Percentiles rank a stretch among this genome's conserved stretches.
These are phyloP conservation scores for Lophius piscatorius DNA, from an alignment of 2,113 vertebrate genomes.

Conservation along the genomic window DNA sequence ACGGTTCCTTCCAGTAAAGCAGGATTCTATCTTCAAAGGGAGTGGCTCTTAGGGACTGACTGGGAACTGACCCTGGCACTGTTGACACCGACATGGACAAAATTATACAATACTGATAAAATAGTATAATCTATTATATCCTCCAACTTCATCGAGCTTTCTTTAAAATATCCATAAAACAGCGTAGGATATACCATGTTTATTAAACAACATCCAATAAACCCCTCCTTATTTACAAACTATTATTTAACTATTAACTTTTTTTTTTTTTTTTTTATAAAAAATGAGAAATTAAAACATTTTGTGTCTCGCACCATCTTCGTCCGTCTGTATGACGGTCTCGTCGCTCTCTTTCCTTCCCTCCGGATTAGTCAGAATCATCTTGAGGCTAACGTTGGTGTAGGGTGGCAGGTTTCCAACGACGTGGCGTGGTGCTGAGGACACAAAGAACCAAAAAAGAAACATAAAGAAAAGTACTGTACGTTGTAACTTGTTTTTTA, in stretches of 20 bases:
- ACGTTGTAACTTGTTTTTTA: background rate
- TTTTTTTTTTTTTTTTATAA: background rate
- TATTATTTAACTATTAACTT: too few relatives aligned
- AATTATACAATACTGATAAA: slow-evolving; percentile 39
- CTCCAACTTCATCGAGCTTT: background rate
- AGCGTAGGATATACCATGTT: too few relatives aligned
- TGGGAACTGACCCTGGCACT: slow-evolving; percentile 95
- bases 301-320: slow-evolving; percentile 85
- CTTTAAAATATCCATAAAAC: too few relatives aligned
- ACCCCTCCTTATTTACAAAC: too few relatives aligned
- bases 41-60: slow-evolving; percentile 90
- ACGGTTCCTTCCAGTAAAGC: slow-evolving; percentile 95
- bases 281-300: background rate
- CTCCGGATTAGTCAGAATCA: slow-evolving; percentile 98
- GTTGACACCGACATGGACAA: slow-evolving; percentile 28
- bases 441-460: background rate
- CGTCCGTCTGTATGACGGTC: slow-evolving; percentile 96
- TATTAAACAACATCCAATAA: too few relatives aligned
- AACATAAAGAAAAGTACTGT: too few relatives aligned
- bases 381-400: slow-evolving; percentile 97
- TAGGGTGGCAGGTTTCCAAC: slow-evolving; percentile 93
- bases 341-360: slow-evolving; percentile 97
- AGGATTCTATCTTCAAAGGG: slow-evolving; percentile 98
- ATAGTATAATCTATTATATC: background rate
- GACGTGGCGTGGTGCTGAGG: slow-evolving; percentile 88